These are phyloP conservation scores for cat (Felis catus) DNA, from an alignment of 2,113 vertebrate species.

Conservation along the genomic window DNA sequence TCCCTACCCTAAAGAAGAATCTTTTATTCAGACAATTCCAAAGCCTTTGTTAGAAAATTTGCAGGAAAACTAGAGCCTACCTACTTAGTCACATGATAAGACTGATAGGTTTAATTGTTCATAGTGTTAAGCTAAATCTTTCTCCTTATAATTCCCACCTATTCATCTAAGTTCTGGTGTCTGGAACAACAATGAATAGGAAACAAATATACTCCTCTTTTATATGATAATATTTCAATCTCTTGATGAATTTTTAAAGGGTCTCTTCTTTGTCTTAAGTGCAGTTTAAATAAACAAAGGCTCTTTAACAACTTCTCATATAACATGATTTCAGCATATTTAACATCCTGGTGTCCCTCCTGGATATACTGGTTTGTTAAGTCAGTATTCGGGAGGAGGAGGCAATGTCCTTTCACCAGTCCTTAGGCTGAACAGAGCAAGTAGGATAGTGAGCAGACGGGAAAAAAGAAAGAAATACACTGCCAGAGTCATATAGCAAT, in stretches of 20 bases:
- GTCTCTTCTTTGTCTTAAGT: not conserved
- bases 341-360: not conserved
- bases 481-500: not conserved
- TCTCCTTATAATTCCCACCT: not conserved
- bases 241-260: not conserved
- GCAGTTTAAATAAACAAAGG: not conserved
- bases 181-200: not conserved
- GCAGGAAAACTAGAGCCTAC: not conserved
- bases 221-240: not conserved
- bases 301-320: not conserved
- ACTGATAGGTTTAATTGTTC: not conserved
- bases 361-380: not conserved
- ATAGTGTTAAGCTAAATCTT: not conserved
- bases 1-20: not conserved
- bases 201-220: not conserved
- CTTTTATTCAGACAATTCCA: not conserved
- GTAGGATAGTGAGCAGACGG: not conserved
- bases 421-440: not conserved
- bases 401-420: not conserved
- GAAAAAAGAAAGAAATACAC: not conserved
- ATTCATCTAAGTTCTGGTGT: not conserved
- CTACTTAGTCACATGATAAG: not conserved
- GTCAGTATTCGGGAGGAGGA: not conserved
- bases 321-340: not conserved
- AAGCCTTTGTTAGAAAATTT: not conserved